These are phyloP conservation scores for Ptychoptera contaminata DNA, from an alignment of 2,888 invertebrate species.

Conservation along the genomic window DNA sequence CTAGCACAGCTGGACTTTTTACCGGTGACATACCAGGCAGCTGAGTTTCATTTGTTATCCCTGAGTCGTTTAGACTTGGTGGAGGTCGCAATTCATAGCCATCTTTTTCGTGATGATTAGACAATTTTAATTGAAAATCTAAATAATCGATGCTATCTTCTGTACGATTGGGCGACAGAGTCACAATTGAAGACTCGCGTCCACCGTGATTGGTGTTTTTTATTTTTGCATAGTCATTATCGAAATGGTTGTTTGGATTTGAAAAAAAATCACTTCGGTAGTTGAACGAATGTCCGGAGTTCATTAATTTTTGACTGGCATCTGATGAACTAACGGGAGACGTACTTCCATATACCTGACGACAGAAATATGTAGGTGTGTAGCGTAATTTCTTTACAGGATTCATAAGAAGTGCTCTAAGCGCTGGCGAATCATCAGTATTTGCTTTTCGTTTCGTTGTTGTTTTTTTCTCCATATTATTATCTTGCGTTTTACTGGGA, in stretches of 20 bases:
- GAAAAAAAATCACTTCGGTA: conserved; percentile 22
- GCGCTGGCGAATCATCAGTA: conserved; percentile 35
- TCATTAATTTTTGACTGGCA: conserved; percentile 6
- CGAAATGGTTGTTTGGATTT: conserved; percentile 15
- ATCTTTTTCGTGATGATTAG: conserved; percentile 16
- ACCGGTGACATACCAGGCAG: neutral
- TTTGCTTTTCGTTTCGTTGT: neutral
- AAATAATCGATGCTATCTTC: conserved; percentile 19
- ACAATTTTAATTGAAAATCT: conserved; percentile 20
- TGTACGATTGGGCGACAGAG: conserved; percentile 22
- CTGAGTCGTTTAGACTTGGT: conserved; percentile 1
- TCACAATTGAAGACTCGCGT: conserved; percentile 14
- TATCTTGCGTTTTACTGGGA: neutral
- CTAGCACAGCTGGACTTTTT: neutral
- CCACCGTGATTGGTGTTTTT: neutral
- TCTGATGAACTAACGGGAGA: conserved; percentile 2
- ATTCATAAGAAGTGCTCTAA: conserved; percentile 40
- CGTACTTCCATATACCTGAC: conserved; percentile 7
- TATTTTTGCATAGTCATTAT: conserved; percentile 9
- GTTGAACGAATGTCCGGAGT: conserved; percentile 26
- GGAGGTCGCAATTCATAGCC: conserved; percentile 15
- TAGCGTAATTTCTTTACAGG: conserved; percentile 27
- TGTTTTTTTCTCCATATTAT: conserved; percentile 3
- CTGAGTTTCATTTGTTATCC: neutral
- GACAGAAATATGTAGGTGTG: conserved; percentile 25